phyloP scores from a whole-genome alignment of 2,113 vertebrate species.

The Notothenia rossii region DNA sequence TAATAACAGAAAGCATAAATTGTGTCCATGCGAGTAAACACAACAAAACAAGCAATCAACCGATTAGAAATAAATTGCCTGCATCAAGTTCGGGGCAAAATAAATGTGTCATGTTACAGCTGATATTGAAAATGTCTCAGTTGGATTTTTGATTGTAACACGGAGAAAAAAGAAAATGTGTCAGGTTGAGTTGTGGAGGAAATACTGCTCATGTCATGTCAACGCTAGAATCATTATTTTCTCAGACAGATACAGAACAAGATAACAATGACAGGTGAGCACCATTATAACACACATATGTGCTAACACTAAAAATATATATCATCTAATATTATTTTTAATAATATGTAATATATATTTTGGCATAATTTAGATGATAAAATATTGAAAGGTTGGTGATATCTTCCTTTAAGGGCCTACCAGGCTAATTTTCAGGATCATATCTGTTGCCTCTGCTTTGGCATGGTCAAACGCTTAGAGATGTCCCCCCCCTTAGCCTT shows the following conservation, averaged over 20 bases:
- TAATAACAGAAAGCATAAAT: neutral
- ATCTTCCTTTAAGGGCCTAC: neutral
- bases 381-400: neutral
- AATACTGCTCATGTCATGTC: conserved; percentile 20
- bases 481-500: too few relatives aligned
- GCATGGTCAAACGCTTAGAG: too few relatives aligned
- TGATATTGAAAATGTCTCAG: conserved; percentile 8
- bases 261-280: conserved; percentile 20
- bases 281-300: neutral
- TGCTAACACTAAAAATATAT: neutral
- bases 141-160: conserved; percentile 14
- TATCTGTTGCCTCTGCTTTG: too few relatives aligned
- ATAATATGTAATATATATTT: conserved; percentile 7
- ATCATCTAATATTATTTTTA: neutral
- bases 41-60: neutral
- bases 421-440: too few relatives aligned
- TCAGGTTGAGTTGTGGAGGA: conserved; percentile 11
- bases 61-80: neutral
- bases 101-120: neutral
- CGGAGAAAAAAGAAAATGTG: conserved; percentile 16
- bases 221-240: neutral
- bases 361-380: neutral
- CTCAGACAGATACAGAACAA: conserved; percentile 23
- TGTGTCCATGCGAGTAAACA: neutral
- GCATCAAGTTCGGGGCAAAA: neutral